These are phyloP conservation scores for Tor tambroides DNA, from an alignment of 2,113 vertebrate genomes.

Conservation along the genomic window DNA sequence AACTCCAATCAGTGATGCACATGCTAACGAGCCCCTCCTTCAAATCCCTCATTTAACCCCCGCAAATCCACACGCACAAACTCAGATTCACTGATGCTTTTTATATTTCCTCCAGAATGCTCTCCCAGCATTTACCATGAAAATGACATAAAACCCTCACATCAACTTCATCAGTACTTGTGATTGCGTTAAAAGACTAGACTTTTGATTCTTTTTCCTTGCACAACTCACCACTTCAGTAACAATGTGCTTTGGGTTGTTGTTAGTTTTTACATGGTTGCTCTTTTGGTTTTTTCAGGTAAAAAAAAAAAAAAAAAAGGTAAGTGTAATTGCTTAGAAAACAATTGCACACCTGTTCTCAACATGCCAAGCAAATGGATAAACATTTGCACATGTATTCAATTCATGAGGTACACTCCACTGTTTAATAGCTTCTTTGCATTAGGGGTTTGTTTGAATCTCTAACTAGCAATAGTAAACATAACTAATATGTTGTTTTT, in stretches of 20 bases:
- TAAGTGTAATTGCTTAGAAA: not conserved
- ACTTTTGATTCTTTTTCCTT: not conserved
- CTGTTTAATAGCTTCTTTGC: not conserved
- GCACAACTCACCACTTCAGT: not conserved
- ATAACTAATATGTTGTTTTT: not conserved
- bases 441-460: not conserved
- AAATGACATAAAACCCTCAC: not conserved
- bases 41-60: not conserved
- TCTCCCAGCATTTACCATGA: not conserved
- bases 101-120: not conserved
- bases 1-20: constrained; percentile 40
- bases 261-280: too few relatives aligned
- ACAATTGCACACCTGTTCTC: not conserved
- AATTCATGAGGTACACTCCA: not conserved
- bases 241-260: not conserved
- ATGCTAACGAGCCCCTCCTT: not conserved
- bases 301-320: too few relatives aligned
- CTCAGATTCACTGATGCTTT: not conserved
- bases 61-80: not conserved
- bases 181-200: not conserved
- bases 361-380: not conserved
- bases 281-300: not conserved
- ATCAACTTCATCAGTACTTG: not conserved
- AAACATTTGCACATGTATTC: not conserved
- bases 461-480: not conserved